Evolutionary conservation across 2,113 vertebrate genomes (phyloP).

Genomic region (Fregata magnificens): DNA sequence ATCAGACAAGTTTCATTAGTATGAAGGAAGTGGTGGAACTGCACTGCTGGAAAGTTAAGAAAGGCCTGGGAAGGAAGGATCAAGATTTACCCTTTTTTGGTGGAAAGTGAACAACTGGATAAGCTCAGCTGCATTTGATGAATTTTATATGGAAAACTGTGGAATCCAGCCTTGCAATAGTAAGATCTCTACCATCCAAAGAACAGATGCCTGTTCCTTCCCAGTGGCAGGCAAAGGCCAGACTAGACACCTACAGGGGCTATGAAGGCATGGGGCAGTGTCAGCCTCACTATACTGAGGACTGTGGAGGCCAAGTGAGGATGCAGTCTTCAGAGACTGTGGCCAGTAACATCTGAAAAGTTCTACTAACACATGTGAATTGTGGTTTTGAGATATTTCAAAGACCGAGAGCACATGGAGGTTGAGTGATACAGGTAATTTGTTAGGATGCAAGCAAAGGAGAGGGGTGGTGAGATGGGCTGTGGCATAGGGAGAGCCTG

Average conservation of each 20-base stretch:
- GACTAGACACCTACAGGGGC: background rate
- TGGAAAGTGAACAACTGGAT: background rate
- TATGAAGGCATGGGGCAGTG: background rate
- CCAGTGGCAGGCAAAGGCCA: background rate
- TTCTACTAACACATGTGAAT: background rate
- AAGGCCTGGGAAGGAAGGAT: background rate
- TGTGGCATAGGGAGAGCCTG: background rate
- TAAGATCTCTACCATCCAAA: background rate
- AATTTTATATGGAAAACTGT: background rate
- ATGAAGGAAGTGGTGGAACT: background rate
- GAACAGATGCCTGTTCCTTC: background rate
- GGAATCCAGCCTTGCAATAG: background rate
- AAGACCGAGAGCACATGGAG: background rate
- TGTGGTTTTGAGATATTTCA: background rate
- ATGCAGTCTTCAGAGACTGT: background rate
- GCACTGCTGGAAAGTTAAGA: background rate
- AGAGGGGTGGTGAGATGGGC: background rate
- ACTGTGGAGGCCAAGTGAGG: background rate
- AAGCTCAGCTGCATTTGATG: background rate
- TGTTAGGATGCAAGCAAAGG: background rate
- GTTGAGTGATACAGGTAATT: background rate
- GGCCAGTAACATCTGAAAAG: background rate
- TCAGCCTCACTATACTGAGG: fast-evolving
- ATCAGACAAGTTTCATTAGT: constrained; percentile 26
- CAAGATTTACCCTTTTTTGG: background rate